Evolutionary conservation across 1,140 invertebrate species (phyloP), one percentile per base, ranked within the genome.

Genomic region (Cotesia typhae): DNA sequence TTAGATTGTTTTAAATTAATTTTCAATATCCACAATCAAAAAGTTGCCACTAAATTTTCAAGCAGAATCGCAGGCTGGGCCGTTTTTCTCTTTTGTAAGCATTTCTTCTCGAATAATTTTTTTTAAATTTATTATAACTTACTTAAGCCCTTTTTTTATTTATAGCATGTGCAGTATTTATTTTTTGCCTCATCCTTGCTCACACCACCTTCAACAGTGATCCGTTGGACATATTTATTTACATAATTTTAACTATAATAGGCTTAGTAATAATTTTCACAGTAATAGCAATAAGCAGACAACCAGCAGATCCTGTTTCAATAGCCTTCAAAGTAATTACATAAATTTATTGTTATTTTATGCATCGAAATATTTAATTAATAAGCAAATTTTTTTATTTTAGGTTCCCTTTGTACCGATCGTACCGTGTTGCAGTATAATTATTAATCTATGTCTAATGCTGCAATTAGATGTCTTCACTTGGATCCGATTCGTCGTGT

Each of bases 391-490:
- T 5, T 47, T 9, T 47, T 47, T 7, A 7, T 60, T 60, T 60
- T 60, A 95, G 92, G 94, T 95, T 57, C 95, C 95, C 1, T 86
- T 94, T 17, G 95, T 97, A 10, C 96, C 96, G 2, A 86, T 95
- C 36, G 88, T 97, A 55, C 95, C 96, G 1, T 91, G 92, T 73
- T 77, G 95, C 0, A 95, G 94, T 82, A 92, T 97, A 68, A 91
- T 96, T 63, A 91, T 94, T 73, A 98, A 98, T 84, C 83, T 95
- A 53, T 94, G 94, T 83, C 88, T 98, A 28, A 97, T 97, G 94
- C 88, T 95, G 76, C 93, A 95, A 84, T 87, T 98, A 68, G 92
- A 94, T 78, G 80, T 88, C 38, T 88, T 91, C 73, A 96, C 95
- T 2, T 97, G 95, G 95, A 90, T 96, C 60, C 89, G 95, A 78